A percentile compares a stretch with the other conserved stretches of the same genome.
Conservation (phyloP, 2,797 vertebrate genomes). For the Alfaro cultratus region DNA sequence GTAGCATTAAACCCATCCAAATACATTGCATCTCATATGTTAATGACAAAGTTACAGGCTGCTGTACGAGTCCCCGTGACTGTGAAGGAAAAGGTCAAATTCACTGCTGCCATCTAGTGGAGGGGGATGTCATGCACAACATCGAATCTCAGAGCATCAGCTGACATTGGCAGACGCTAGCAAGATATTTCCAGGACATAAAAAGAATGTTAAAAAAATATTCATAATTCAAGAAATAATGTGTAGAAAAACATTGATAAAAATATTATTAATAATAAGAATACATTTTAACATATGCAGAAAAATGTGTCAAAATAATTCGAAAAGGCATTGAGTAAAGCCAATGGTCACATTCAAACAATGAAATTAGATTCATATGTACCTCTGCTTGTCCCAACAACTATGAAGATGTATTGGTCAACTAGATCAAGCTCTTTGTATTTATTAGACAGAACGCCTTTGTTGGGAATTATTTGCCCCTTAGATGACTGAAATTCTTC, state of each 20-base stretch:
- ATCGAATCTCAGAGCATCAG: neutral
- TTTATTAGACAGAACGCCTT: neutral
- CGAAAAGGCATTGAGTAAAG: constrained; percentile 11
- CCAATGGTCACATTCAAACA: constrained; percentile 19
- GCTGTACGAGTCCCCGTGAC: constrained; percentile 1
- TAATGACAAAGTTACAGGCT: constrained; percentile 15
- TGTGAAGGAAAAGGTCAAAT: neutral
- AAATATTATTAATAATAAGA: neutral
- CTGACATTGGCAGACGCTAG: neutral
- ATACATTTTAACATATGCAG: neutral
- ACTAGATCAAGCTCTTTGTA: constrained; percentile 21
- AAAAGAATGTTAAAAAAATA: neutral
- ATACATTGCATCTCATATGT: constrained; percentile 20
- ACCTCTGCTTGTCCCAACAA: neutral
- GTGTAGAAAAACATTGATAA: neutral
- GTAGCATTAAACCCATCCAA: constrained; percentile 30
- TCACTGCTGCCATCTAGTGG: constrained; percentile 69
- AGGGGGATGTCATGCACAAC: neutral
- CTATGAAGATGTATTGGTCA: constrained; percentile 38
- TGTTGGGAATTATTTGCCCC: neutral
- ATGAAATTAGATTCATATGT: neutral
- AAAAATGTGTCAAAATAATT: neutral
- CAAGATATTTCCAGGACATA: neutral
- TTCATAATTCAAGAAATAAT: neutral
- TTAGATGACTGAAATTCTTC: constrained; percentile 2